These are phyloP conservation scores for Entosphenus tridentatus DNA, from an alignment of 2,113 vertebrate species.

Conservation along the genomic window DNA sequence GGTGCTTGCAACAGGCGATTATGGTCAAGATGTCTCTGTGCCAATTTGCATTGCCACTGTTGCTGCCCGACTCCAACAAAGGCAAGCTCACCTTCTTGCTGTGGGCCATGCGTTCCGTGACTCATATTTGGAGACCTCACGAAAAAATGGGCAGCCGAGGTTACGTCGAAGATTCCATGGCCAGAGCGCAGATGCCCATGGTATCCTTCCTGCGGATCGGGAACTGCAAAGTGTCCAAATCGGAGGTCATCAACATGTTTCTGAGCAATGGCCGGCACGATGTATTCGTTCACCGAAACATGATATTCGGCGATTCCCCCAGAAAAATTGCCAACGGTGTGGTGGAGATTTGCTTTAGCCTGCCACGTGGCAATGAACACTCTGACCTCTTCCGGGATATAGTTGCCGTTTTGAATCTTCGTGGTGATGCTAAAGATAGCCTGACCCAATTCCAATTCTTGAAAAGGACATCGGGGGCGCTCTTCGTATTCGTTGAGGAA, in stretches of 20 bases:
- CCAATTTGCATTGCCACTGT: conserved; percentile 36
- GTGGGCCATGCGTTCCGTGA: conserved; percentile 23
- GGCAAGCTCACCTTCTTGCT: conserved; percentile 22
- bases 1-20: conserved; percentile 28
- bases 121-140: conserved; percentile 16
- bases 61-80: conserved; percentile 26
- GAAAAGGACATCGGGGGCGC: too few relatives aligned
- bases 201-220: conserved; percentile 36
- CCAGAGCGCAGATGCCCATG: conserved; percentile 23
- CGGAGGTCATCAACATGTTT: conserved; percentile 23
- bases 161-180: conserved; percentile 17
- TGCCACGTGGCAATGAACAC: neutral
- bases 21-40: conserved; percentile 28
- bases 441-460: too few relatives aligned
- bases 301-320: neutral
- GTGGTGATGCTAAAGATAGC: too few relatives aligned
- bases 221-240: conserved; percentile 29
- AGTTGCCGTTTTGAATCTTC: too few relatives aligned
- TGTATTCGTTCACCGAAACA: neutral
- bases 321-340: neutral
- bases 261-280: neutral
- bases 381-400: too few relatives aligned
- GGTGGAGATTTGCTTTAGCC: neutral
- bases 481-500: too few relatives aligned
- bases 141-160: neutral